Evolutionary conservation across 2,797 vertebrate genomes (phyloP).

Genomic region (Chrysocyon brachyurus): DNA sequence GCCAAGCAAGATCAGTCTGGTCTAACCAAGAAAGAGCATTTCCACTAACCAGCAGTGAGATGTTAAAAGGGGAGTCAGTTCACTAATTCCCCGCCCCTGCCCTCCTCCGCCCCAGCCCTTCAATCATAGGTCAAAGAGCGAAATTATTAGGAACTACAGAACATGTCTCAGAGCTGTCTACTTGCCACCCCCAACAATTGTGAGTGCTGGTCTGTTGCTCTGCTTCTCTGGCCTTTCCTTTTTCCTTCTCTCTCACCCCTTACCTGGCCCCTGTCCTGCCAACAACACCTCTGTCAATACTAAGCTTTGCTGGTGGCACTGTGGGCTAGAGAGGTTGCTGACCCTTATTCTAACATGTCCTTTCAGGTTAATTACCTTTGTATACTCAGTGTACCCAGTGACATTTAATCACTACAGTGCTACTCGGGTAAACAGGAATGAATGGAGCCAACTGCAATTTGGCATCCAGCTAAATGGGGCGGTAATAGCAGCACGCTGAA

Average conservation of each 20-base stretch:
- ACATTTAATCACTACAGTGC: slow-evolving; percentile 83
- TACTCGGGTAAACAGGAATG: slow-evolving; percentile 78
- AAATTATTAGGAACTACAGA: not conserved
- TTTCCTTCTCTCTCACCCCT: not conserved
- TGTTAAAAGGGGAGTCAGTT: not conserved
- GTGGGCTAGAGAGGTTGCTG: slow-evolving; percentile 78
- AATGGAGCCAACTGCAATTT: slow-evolving; percentile 74
- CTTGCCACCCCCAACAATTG: not conserved
- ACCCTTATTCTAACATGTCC: slow-evolving; percentile 82
- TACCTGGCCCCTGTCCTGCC: not conserved
- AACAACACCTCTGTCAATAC: slow-evolving; percentile 66
- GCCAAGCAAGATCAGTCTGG: not conserved
- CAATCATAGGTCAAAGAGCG: not conserved
- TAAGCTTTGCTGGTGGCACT: slow-evolving; percentile 34
- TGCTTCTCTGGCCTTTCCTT: not conserved
- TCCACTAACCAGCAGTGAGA: not conserved
- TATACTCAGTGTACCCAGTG: slow-evolving; percentile 79
- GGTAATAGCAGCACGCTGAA: slow-evolving; percentile 61
- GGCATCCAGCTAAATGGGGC: slow-evolving; percentile 68
- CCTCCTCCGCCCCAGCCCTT: not conserved
- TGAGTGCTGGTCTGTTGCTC: not conserved
- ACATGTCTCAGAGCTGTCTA: not conserved
- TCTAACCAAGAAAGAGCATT: not conserved
- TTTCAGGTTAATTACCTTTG: slow-evolving; percentile 84
- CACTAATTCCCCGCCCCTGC: not conserved